Evolutionary conservation across 2,797 vertebrate genomes (phyloP).

Genomic region (Poecilia gillii): DNA sequence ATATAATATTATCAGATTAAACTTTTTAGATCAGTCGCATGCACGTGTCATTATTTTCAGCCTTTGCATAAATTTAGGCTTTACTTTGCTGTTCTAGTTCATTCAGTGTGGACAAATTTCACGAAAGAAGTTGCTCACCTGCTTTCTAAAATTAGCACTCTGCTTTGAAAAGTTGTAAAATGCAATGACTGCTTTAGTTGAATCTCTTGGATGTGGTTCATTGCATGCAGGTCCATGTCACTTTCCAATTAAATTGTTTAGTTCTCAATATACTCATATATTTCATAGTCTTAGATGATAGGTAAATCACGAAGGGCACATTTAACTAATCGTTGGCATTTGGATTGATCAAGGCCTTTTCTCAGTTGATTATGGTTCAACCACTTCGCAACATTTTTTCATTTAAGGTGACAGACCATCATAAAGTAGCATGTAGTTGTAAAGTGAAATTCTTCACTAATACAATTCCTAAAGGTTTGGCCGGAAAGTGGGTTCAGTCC

Average conservation of each 20-base stretch:
- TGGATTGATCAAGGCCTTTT: background rate
- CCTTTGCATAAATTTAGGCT: no score
- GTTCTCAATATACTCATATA: background rate
- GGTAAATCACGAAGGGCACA: background rate
- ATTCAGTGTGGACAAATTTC: background rate
- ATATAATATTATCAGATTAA: no score
- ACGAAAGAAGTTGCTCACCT: background rate
- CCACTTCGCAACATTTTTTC: background rate
- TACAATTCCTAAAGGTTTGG: background rate
- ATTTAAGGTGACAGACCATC: background rate
- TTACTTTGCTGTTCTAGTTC: background rate
- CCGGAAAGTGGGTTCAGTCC: background rate
- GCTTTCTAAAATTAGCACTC: background rate
- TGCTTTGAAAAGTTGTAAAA: background rate
- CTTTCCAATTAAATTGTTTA: background rate
- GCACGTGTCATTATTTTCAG: no score
- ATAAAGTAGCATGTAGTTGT: background rate
- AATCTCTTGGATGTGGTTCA: background rate
- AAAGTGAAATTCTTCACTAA: background rate
- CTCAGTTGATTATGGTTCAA: background rate
- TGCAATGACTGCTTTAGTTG: background rate
- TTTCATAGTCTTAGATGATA: background rate
- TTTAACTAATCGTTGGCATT: background rate
- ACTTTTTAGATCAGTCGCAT: no score
- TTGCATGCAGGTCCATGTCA: background rate